Evolutionary conservation across 2,797 vertebrate genomes (phyloP).

Genomic region (Myotis pilosus): DNA sequence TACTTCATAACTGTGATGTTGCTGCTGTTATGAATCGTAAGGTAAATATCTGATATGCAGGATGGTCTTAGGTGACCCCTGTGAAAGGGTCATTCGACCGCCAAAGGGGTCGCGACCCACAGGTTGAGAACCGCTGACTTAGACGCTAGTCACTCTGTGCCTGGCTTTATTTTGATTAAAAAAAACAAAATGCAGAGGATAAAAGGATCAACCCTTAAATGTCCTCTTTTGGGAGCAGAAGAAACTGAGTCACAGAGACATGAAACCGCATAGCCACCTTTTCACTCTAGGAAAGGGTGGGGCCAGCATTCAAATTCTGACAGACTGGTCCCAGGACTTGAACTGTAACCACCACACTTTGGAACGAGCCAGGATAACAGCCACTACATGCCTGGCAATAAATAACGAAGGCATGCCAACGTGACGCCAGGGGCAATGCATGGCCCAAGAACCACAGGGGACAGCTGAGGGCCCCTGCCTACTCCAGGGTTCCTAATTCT

Average conservation of each 20-base stretch:
- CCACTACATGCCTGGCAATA: neutral
- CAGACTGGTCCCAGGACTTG: neutral
- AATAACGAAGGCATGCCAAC: neutral
- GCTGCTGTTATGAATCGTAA: too few species aligned
- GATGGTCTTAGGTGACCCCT: too few species aligned
- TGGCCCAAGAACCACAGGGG: accelerated
- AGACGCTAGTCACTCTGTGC: neutral
- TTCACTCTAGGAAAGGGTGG: neutral
- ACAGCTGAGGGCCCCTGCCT: neutral
- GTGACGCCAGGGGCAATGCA: neutral
- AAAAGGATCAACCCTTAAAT: neutral
- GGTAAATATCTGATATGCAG: too few species aligned
- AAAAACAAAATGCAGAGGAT: neutral
- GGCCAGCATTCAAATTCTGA: neutral
- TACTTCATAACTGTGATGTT: too few species aligned
- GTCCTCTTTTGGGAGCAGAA: neutral
- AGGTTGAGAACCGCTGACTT: neutral
- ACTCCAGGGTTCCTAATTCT: neutral
- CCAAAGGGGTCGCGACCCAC: too few species aligned
- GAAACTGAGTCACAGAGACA: neutral
- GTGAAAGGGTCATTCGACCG: too few species aligned
- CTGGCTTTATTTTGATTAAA: neutral
- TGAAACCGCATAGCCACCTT: neutral
- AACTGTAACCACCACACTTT: neutral
- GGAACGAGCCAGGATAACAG: neutral